Conservation (phyloP, 2,113 vertebrate species). For the Eleginops maclovinus region DNA sequence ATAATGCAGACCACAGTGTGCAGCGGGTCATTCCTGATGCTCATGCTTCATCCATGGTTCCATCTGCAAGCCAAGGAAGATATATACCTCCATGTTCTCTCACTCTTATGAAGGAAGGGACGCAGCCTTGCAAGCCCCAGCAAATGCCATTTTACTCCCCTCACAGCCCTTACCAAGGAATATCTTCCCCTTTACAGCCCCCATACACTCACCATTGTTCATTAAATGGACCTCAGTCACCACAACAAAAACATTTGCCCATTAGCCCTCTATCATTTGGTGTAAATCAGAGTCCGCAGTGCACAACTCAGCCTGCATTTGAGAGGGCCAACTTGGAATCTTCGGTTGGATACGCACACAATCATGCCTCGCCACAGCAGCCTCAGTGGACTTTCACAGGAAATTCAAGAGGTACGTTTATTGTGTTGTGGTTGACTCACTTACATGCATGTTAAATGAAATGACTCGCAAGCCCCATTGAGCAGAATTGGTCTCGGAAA, state of each 20-base stretch:
- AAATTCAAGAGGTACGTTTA: conserved; percentile 49
- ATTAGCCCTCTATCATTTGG: conserved; percentile 5
- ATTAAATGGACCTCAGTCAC: conserved; percentile 44
- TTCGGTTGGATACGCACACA: background rate
- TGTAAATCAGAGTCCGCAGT: conserved; percentile 27
- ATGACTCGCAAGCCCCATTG: background rate
- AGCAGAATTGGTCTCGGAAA: background rate
- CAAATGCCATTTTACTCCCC: conserved; percentile 24
- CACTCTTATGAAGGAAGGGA: conserved; percentile 1
- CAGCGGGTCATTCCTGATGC: background rate
- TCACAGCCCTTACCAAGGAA: conserved; percentile 13
- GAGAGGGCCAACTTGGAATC: background rate
- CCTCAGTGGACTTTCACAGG: conserved; percentile 48
- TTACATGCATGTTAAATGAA: background rate
- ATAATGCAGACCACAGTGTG: background rate
- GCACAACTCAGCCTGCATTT: conserved; percentile 13
- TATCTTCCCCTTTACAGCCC: conserved; percentile 9
- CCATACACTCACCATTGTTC: conserved; percentile 22
- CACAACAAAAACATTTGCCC: conserved; percentile 13
- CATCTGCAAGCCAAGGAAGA: background rate
- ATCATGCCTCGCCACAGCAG: conserved; percentile 37
- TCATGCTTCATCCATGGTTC: background rate
- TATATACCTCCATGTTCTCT: conserved; percentile 46
- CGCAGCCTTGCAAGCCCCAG: background rate
- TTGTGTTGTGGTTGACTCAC: background rate